These are phyloP conservation scores for Torymus tubicola DNA, from an alignment of 2,888 invertebrate species.

Conservation along the genomic window DNA sequence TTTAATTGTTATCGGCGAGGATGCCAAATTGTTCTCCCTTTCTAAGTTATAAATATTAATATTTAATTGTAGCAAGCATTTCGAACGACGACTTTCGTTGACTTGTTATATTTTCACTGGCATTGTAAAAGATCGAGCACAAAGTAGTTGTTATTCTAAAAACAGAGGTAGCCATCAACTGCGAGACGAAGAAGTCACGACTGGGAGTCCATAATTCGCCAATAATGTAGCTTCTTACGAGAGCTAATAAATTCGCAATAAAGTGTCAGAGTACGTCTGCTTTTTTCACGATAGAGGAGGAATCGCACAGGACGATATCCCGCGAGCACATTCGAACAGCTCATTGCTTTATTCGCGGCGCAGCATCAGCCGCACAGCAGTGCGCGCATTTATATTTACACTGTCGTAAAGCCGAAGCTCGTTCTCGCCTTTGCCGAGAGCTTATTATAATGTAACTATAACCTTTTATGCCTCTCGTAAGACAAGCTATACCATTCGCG, in stretches of 20 bases:
- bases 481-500: conserved; percentile 3
- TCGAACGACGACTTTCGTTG: not conserved
- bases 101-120: too few relatives aligned
- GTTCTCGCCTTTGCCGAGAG: conserved; percentile 62
- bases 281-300: conserved; percentile 54
- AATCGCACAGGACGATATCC: conserved; percentile 21
- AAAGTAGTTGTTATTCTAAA: not conserved
- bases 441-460: conserved; percentile 74
- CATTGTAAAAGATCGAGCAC: too few relatives aligned
- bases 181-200: conserved; percentile 55
- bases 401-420: conserved; percentile 66
- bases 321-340: conserved; percentile 42
- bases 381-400: conserved; percentile 64
- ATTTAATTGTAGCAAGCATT: not conserved
- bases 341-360: conserved; percentile 39
- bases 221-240: conserved; percentile 71
- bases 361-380: conserved; percentile 42
- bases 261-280: conserved; percentile 44
- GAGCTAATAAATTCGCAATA: conserved; percentile 65
- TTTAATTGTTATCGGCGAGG: too few relatives aligned
- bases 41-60: too few relatives aligned
- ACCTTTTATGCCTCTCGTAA: conserved; percentile 72
- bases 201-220: conserved; percentile 64
- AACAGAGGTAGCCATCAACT: conserved; percentile 1
- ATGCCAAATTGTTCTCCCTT: too few relatives aligned